Evolutionary conservation across 2,113 vertebrate genomes (phyloP), one percentile per base, ranked within the genome.

Genomic region (Rhinopomastus cyanomelas): DNA sequence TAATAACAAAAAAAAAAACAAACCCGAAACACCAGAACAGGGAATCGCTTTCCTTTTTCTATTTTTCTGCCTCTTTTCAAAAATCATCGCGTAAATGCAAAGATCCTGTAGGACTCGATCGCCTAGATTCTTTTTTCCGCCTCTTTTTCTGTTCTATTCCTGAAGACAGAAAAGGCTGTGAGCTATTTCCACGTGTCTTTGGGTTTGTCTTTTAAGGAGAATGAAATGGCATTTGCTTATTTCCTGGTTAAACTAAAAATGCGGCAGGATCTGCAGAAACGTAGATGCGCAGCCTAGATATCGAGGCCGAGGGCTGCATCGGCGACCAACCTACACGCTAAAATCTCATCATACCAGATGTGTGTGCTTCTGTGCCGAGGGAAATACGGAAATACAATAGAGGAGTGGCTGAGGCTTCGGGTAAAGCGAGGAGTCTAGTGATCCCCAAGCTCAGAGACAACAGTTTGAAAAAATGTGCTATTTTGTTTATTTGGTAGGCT

Each of bases 401-500:
- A 17, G 48, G 49, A 80, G 72, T 23, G n/a, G n/a, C 12, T 91
- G 57, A 55, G 60, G 62, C 25, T 84, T 56, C 3, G 13, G 32
- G 59, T 1, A 16, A 88, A 64, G 18, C 61, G 56, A 60, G 21
- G 36, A 16, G 12, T 71, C 34, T 8, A 15, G 49, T 10, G 1
- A 72, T 36, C 27, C 52, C 29, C 71, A 49, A 0, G 2, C 60
- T 68, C 78, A 68, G 49, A 61, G 65, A 77, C 20, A 67, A 67
- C 48, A 76, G 29, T 56, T 86, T 55, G 3, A 32, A 66, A 78
- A 42, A 42, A 42, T 0, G 0, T 51, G 57, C 10, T 81, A 8
- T 49, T 75, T 88, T 87, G 53, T 72, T 89, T 87, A 72, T 86
- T 93, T 86, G 37, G 73, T 59, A 75, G 62, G 49, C 20, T 68